Evolutionary conservation across 2,888 invertebrate species (phyloP).

Genomic region (Eupithecia vulgata): DNA sequence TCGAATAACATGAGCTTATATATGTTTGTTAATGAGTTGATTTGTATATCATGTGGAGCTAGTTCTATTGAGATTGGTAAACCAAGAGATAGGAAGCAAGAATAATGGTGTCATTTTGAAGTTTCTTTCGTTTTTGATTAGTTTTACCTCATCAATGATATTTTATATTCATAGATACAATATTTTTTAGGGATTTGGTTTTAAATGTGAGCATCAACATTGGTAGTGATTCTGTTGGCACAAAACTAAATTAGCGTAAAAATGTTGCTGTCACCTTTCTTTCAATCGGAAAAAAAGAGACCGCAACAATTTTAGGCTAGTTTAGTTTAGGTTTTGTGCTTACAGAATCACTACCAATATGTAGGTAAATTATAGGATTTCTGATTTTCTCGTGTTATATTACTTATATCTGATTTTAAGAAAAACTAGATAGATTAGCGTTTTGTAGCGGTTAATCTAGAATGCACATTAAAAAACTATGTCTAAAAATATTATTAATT

Average conservation of each 20-base stretch:
- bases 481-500: constrained; percentile 32
- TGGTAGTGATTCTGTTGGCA: too few species aligned
- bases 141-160: neutral
- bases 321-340: too few species aligned
- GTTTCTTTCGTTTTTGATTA: constrained; percentile 7
- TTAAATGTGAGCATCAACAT: neutral
- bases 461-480: constrained; percentile 36
- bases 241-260: too few species aligned
- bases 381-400: neutral
- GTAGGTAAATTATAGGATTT: neutral
- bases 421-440: constrained; percentile 5
- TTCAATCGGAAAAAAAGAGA: too few species aligned
- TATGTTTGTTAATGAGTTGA: neutral
- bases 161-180: neutral
- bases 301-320: too few species aligned
- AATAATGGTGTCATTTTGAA: neutral
- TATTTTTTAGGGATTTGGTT: neutral
- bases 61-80: neutral
- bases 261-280: too few species aligned
- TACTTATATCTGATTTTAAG: neutral
- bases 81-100: neutral
- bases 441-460: constrained; percentile 13
- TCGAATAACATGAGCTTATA: constrained; percentile 46
- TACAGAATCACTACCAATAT: too few species aligned
- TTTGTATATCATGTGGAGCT: neutral